Conservation (phyloP, 1,140 invertebrate genomes). For the Pemphigus obesinymphae region DNA sequence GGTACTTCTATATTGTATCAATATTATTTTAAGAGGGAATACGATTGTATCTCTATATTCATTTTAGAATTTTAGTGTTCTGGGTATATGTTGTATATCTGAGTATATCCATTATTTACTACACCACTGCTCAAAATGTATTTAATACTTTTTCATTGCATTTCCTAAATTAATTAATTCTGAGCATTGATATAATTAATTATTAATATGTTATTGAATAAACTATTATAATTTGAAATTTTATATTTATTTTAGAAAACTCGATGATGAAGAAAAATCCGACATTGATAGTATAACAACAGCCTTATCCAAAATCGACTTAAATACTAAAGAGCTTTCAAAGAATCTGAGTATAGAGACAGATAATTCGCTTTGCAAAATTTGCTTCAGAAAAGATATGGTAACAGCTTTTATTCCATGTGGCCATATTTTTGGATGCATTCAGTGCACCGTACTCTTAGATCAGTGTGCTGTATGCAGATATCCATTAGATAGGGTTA, state of each 20-base stretch:
- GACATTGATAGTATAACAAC: neutral
- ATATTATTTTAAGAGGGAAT: too few species aligned
- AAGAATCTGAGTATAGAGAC: slow-evolving; percentile 1
- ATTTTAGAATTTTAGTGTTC: too few species aligned
- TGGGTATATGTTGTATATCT: too few species aligned
- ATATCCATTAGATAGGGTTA: slow-evolving; percentile 63
- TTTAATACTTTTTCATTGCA: neutral
- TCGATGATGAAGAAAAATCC: neutral
- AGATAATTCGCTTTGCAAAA: slow-evolving; percentile 55
- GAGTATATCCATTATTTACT: too few species aligned
- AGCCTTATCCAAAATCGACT: neutral
- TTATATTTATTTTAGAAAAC: slow-evolving; percentile 5
- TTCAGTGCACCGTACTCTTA: slow-evolving; percentile 72
- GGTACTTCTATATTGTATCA: too few species aligned
- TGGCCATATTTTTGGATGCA: slow-evolving; percentile 82
- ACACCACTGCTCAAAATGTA: too few species aligned
- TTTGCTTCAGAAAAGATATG: slow-evolving; percentile 74
- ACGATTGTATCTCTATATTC: too few species aligned
- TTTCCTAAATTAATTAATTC: too few species aligned
- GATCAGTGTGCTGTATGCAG: slow-evolving; percentile 78
- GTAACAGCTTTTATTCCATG: slow-evolving; percentile 82
- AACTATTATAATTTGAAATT: neutral
- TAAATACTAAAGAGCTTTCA: neutral
- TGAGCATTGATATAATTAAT: neutral
- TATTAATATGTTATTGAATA: neutral